Evolutionary conservation across 2,797 vertebrate genomes (phyloP).

Genomic region (Malurus splendens): DNA sequence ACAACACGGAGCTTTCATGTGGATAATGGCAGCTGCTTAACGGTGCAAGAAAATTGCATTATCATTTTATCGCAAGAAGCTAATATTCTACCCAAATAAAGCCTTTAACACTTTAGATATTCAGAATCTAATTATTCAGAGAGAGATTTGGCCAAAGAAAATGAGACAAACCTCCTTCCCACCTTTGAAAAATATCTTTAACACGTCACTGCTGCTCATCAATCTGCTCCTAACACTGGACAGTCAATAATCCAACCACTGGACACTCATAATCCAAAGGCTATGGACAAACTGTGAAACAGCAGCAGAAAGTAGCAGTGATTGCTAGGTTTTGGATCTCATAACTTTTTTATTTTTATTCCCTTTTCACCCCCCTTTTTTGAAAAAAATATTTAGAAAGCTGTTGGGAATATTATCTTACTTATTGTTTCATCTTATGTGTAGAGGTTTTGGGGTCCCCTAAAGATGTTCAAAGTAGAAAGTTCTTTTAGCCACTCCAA

Average conservation of each 20-base stretch:
- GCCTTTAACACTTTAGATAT: background rate
- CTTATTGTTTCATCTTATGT: background rate
- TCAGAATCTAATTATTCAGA: background rate
- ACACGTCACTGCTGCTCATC: background rate
- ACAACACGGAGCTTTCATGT: background rate
- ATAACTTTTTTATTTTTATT: fast-evolving
- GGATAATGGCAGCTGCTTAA: background rate
- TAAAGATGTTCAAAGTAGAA: background rate
- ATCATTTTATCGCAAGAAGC: background rate
- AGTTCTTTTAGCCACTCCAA: background rate
- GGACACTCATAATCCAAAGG: background rate
- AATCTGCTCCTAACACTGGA: background rate
- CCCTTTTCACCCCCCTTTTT: background rate
- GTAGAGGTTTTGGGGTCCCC: background rate
- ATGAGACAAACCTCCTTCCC: background rate
- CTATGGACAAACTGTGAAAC: background rate
- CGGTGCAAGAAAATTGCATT: background rate
- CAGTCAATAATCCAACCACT: background rate
- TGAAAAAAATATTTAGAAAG: background rate
- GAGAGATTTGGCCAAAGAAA: background rate
- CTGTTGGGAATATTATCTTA: background rate
- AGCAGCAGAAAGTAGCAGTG: background rate
- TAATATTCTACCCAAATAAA: slow-evolving; percentile 27
- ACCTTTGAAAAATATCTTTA: background rate
- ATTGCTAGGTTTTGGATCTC: background rate